Base-by-base conservation (phyloP, 2,888 invertebrate genomes). In the Drosophila testacea region DNA sequence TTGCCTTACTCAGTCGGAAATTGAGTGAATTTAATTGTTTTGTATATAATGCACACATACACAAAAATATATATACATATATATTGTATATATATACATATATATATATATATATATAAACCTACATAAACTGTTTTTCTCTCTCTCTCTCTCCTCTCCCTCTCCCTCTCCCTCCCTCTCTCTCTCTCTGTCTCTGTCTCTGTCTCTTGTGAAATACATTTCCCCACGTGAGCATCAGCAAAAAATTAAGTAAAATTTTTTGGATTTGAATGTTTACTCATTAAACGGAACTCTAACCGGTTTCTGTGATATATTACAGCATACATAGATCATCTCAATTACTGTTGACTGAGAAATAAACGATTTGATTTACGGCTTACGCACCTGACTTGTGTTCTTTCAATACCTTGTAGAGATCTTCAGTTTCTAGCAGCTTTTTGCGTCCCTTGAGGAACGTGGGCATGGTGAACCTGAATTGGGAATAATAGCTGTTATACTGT, bases 391-490 rank as follows among this genome's bases (percentile, higher is more conserved):
- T 93, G 91, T 97, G 97, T 16, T 93, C 93, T 46, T 92, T 93
- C 47, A 96, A 93, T 0, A 96, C 95, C 81, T 95, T 95, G 86
- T 95, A 95, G 46, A 98, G 93, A 92, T 98, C 98, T 32, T 94
- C 94, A 32, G 95, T 94, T 79, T 95, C 96, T 59, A 98, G 92
- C 55, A 95, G 95, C 83, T 96, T 95, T 57, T 93, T 94, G 82
- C 95, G 95, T 0, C 97, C 97, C 90, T 95, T 95, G 78, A 94
- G 94, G 92, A 97, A 97, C 79, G 96, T 93, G 4, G 95, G 95
- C 84, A 96, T 93, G 56, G 96, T 95, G 95, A 97, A 97, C 93
- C 96, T 96, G 28, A 1, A 59, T 44, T 11, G 9, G 10, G 28
- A 5, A 7, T 16, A 28, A 6, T 6, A 30, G 27, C n/a, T 30